A percentile compares a stretch with the other conserved stretches of the same genome.
Evolutionary conservation across 2,113 vertebrate genomes (phyloP).

Genomic region (Pipra filicauda): DNA sequence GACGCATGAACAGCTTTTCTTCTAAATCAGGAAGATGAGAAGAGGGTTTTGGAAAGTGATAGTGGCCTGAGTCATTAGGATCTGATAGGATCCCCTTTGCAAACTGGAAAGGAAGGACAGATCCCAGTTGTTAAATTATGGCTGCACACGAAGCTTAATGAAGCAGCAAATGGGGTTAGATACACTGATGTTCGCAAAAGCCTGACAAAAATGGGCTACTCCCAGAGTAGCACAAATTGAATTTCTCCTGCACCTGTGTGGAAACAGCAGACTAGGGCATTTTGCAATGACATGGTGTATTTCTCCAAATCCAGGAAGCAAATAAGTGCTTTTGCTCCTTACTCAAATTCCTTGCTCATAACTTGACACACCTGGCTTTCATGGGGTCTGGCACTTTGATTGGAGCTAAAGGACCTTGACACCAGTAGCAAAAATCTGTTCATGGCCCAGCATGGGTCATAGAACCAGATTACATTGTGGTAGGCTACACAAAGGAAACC

Average conservation of each 20-base stretch:
- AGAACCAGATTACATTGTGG: background rate
- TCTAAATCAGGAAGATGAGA: background rate
- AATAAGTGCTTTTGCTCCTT: background rate
- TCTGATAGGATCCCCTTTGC: background rate
- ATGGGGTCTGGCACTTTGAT: background rate
- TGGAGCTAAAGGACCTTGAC: background rate
- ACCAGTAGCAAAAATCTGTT: background rate
- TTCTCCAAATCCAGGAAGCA: background rate
- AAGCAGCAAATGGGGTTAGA: background rate
- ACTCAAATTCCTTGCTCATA: background rate
- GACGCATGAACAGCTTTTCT: background rate
- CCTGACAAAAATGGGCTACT: background rate
- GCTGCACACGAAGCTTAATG: background rate
- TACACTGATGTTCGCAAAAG: background rate
- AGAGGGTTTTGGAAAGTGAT: background rate
- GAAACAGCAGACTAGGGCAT: background rate
- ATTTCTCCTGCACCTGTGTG: background rate
- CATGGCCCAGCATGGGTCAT: background rate
- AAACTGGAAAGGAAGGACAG: background rate
- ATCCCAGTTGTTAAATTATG: background rate
- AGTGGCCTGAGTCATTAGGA: background rate
- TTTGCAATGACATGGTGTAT: background rate
- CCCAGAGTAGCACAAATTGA: background rate
- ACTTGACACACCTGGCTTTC: background rate
- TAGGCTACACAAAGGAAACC: background rate